Evolutionary conservation across 2,888 invertebrate genomes (phyloP), one percentile per base, ranked within the genome.

Genomic region (Chorisops tibialis): DNA sequence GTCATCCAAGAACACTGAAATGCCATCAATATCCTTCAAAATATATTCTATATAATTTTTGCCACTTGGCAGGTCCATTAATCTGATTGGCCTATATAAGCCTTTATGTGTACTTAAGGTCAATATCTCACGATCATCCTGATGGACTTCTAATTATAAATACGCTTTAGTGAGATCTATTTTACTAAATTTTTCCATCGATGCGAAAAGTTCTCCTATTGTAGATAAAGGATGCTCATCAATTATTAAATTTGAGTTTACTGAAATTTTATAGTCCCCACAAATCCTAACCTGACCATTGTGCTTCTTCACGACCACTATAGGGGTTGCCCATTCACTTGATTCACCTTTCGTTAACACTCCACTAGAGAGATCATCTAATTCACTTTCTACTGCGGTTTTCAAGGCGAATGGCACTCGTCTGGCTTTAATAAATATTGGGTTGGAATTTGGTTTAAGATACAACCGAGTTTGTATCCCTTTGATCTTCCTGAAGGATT

Each of bases 31-130:
- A 30, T 68, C 70, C 16, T 67, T 48, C 5, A 65, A 63, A 19
- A 73, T 69, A 35, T 68, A 70, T 14, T 67, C 48, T 4, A 72
- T 47, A 7, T 41, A 41, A 16, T 45, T 59, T 14, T 59, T 24
- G 67, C 68, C 74, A 22, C 69, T 70, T 66, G 1, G 73, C 69
- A 4, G 74, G 62, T 2, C 73, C 74, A 63, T 70, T 74, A 68
- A 70, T 67, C 49, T 74, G 56, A n/a, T 74, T 61, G 69, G 69
- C 51, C 68, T 62, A 63, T 68, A 75, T 12, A 74, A 59, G 3
- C 74, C 75, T 59, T 72, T 72, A 58, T 71, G 73, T 2, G 74
- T 75, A 63, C 63, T 74, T 49, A 76, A 65, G 1, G 73, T 75
- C 16, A 74, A 58, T 14, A 70, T 66, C 16, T 73, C 65, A 60